Evolutionary conservation across 2,113 vertebrate genomes (phyloP).

Genomic region (Oriolus oriolus): DNA sequence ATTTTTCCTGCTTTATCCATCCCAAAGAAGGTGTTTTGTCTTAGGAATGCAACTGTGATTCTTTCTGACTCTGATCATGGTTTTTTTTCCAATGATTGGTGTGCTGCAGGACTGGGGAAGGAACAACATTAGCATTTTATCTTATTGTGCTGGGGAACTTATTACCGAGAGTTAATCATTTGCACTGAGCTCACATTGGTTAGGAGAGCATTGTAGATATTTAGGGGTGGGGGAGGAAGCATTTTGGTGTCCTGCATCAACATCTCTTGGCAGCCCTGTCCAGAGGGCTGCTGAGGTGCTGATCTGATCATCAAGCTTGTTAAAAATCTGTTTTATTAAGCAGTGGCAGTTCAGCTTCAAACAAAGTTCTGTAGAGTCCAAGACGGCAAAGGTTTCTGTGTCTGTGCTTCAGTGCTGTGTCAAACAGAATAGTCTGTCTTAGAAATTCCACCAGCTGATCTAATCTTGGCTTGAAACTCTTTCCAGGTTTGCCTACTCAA

Average conservation of each 20-base stretch:
- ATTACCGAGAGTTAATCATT: conserved; percentile 1
- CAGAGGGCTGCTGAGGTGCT: not conserved
- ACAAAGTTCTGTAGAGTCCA: not conserved
- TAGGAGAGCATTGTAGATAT: not conserved
- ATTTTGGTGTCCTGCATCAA: not conserved
- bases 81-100: not conserved
- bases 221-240: not conserved
- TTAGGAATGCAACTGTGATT: not conserved
- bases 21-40: not conserved
- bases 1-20: not conserved
- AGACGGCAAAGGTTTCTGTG: not conserved
- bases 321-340: not conserved
- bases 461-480: conserved; percentile 19
- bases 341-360: not conserved
- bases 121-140: not conserved
- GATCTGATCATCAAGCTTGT: not conserved
- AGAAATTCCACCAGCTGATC: conserved; percentile 5
- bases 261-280: not conserved
- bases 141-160: not conserved
- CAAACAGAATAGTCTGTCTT: conserved; percentile 3
- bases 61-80: not conserved
- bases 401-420: not conserved
- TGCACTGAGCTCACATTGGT: not conserved
- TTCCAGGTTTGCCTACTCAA: conserved; percentile 35
- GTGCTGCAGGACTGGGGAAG: not conserved